Conservation (phyloP, 2,797 vertebrate genomes). For the Tympanoctomys barrerae region DNA sequence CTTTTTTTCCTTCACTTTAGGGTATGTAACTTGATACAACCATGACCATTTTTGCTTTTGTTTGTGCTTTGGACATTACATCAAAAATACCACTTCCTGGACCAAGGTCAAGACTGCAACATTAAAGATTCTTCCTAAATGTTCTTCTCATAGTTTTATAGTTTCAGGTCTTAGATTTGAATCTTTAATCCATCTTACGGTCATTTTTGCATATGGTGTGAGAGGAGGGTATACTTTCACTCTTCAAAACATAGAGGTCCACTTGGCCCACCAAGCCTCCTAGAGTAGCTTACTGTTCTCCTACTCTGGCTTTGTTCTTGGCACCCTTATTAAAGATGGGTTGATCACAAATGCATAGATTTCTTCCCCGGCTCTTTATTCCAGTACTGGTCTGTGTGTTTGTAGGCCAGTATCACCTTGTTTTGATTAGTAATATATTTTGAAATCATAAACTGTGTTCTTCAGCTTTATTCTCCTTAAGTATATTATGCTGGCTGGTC, state of each 20-base stretch:
- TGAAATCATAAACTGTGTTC: not conserved
- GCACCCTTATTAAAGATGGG: not conserved
- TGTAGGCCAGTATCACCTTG: not conserved
- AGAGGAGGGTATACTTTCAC: not conserved
- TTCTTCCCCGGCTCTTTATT: not conserved
- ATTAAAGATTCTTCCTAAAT: not conserved
- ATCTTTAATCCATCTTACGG: not conserved
- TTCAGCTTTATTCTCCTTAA: not conserved
- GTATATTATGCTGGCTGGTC: not conserved
- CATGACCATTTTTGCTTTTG: not conserved
- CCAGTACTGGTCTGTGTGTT: not conserved
- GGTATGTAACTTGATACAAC: not conserved
- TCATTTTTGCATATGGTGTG: not conserved
- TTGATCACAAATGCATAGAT: not conserved
- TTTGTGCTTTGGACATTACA: not conserved
- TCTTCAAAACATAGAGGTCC: not conserved
- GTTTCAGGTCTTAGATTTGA: not conserved
- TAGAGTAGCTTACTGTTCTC: not conserved
- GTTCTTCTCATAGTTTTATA: not conserved
- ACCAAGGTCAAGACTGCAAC: not conserved
- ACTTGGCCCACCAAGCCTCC: not conserved
- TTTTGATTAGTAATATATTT: not conserved
- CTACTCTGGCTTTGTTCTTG: not conserved
- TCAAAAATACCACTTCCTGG: not conserved
- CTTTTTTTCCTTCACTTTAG: not conserved